A percentile compares a stretch with the other conserved stretches of the same genome.
phyloP scores from a whole-genome alignment of 2,888 invertebrate genomes.

The Octonoba sinensis region DNA sequence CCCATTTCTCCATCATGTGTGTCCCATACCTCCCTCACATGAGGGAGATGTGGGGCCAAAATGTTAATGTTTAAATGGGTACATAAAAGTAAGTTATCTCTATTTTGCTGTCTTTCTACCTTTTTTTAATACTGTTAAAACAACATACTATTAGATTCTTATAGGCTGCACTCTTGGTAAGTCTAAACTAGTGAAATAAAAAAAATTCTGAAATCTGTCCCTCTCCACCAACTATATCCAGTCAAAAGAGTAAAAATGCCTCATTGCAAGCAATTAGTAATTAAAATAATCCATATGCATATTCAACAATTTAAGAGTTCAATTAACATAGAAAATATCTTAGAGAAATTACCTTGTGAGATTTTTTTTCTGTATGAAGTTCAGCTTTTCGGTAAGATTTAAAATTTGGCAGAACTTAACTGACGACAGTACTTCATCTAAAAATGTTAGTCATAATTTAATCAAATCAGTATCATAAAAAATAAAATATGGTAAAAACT shows the following conservation, averaged over 20 bases:
- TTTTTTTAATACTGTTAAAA: too few species aligned
- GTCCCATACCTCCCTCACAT: too few species aligned
- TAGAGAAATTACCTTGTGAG: slow-evolving; percentile 23
- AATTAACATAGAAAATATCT: neutral
- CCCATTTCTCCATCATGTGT: too few species aligned
- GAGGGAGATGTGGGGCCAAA: too few species aligned
- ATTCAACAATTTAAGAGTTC: neutral
- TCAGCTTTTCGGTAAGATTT: slow-evolving; percentile 6
- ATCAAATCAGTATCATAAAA: neutral
- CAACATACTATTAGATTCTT: too few species aligned
- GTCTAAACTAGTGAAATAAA: too few species aligned
- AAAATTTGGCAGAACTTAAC: neutral
- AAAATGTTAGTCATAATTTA: neutral
- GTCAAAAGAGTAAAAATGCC: slow-evolving; percentile 7
- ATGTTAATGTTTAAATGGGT: too few species aligned
- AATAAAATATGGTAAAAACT: neutral
- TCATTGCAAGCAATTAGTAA: too few species aligned
- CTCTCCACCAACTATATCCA: neutral
- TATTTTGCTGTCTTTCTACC: too few species aligned
- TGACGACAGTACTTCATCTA: slow-evolving; percentile 5
- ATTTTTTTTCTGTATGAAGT: slow-evolving; percentile 29
- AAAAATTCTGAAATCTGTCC: too few species aligned
- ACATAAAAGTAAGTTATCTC: too few species aligned
- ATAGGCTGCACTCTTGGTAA: too few species aligned
- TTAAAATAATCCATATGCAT: neutral